Evolutionary conservation across 2,888 invertebrate species (phyloP).

Genomic region (Nasonovia ribisnigri): DNA sequence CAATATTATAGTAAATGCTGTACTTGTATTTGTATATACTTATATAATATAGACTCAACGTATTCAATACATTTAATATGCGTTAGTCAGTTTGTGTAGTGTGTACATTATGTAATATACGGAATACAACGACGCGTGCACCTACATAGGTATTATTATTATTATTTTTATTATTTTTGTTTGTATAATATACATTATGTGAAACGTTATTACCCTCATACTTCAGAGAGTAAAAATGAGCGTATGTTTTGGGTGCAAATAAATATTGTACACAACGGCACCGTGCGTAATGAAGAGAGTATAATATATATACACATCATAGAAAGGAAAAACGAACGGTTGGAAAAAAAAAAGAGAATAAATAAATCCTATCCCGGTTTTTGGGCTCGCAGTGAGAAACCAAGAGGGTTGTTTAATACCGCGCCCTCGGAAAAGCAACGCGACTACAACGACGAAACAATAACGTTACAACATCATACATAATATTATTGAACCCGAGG

Average conservation of each 20-base stretch:
- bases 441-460: slow-evolving; percentile 7
- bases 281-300: neutral
- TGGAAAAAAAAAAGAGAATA: neutral
- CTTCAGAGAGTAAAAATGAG: neutral
- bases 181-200: neutral
- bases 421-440: slow-evolving; percentile 3
- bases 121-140: neutral
- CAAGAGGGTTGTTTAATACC: neutral
- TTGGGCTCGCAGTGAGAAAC: neutral
- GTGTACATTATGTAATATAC: neutral
- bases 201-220: neutral
- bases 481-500: neutral
- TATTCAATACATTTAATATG: neutral
- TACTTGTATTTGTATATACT: neutral
- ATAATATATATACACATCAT: neutral
- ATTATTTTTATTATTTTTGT: neutral
- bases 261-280: neutral
- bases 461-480: neutral
- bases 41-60: neutral
- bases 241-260: neutral
- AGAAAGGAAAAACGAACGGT: neutral
- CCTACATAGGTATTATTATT: neutral
- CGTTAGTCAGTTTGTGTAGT: neutral
- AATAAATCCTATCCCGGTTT: slow-evolving; percentile 1
- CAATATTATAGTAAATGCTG: neutral